Conservation (phyloP, 2,797 vertebrate genomes). For the Caiman crocodilus region DNA sequence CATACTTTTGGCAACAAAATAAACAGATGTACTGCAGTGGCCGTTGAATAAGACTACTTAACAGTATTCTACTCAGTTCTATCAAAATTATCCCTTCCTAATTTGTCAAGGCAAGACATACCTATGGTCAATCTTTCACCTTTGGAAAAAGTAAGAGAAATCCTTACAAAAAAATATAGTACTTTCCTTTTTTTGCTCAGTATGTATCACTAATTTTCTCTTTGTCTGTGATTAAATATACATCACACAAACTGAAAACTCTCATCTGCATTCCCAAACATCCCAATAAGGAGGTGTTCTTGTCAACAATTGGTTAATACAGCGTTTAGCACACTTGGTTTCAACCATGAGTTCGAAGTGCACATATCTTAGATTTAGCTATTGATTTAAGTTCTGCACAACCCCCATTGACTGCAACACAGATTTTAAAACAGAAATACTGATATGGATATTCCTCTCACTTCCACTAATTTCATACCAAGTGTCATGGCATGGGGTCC, state of each 20-base stretch:
- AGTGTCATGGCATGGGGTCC: no score
- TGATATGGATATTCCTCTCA: not conserved
- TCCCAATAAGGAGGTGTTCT: not conserved
- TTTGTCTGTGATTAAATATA: not conserved
- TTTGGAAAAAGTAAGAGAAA: not conserved
- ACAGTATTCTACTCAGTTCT: not conserved
- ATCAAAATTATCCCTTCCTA: not conserved
- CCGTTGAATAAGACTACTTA: not conserved
- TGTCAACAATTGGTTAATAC: not conserved
- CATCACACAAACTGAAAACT: not conserved
- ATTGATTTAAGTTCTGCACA: not conserved
- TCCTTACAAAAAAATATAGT: not conserved
- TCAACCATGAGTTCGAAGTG: not conserved
- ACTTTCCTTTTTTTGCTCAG: not conserved
- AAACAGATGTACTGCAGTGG: not conserved
- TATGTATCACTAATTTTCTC: not conserved
- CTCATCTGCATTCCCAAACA: accelerated
- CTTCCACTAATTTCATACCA: not conserved
- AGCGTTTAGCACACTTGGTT: not conserved
- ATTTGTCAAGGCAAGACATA: not conserved
- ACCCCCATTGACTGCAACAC: accelerated
- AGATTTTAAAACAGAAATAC: not conserved
- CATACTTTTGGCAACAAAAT: not conserved
- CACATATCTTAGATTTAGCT: not conserved
- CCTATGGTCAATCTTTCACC: not conserved